phyloP scores from a whole-genome alignment of 2,888 invertebrate genomes.

The Balanococcus diminutus region DNA sequence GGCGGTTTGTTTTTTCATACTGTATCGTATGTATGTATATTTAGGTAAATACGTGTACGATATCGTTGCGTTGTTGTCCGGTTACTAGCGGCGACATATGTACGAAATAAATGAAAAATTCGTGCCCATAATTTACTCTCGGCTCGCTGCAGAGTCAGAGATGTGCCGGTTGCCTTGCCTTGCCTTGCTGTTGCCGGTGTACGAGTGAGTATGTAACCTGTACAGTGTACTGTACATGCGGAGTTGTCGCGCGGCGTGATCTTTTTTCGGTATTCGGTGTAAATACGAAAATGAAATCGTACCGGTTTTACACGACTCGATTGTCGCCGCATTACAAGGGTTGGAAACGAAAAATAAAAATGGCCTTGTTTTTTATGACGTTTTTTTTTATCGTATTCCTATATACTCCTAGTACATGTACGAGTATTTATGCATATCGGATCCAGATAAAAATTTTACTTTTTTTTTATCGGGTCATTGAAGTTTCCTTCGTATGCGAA shows the following conservation, averaged over 20 bases:
- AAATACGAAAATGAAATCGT: neutral
- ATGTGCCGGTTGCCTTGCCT: no score
- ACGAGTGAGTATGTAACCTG: no score
- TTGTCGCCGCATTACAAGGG: neutral
- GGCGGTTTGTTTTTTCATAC: neutral
- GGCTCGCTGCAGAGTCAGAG: neutral
- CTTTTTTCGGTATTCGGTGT: neutral
- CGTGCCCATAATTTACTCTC: slow-evolving; percentile 16
- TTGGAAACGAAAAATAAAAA: neutral
- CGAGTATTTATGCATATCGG: neutral
- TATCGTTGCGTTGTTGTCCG: neutral
- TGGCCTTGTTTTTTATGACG: neutral
- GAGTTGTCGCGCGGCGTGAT: neutral
- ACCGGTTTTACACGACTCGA: slow-evolving; percentile 8
- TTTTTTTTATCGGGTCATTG: neutral
- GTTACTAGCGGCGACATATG: slow-evolving; percentile 8
- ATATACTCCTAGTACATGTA: neutral
- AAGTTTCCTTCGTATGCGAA: neutral
- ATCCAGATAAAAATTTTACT: neutral
- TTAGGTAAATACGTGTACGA: slow-evolving; percentile 19
- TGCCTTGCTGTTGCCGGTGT: no score
- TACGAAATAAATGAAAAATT: slow-evolving; percentile 39
- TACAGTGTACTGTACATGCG: no score
- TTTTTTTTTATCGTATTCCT: neutral
- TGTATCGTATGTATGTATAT: neutral